Conservation (phyloP, 2,888 invertebrate genomes). For the Cistogaster globosa region DNA sequence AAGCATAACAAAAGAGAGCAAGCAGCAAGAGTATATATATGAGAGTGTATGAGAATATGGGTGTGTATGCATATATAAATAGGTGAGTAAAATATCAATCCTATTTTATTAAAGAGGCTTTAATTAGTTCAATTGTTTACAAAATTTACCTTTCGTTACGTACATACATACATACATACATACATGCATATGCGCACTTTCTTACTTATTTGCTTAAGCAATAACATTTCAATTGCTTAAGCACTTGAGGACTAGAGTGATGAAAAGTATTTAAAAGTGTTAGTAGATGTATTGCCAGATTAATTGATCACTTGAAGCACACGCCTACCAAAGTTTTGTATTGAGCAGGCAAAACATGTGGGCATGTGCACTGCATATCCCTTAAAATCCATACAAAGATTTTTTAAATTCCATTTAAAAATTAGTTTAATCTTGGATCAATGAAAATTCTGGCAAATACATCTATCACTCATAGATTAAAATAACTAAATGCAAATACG, state of each 20-base stretch:
- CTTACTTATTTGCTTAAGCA: neutral
- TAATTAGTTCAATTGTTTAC: constrained; percentile 81
- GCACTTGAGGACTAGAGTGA: constrained; percentile 33
- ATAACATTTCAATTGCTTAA: constrained; percentile 51
- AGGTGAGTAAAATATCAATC: neutral
- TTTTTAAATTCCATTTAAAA: constrained; percentile 78
- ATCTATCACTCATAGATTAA: constrained; percentile 39
- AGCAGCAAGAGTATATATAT: neutral
- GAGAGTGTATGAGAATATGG: neutral
- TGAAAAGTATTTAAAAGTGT: neutral
- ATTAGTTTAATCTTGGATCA: constrained; percentile 76
- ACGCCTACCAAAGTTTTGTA: constrained; percentile 61
- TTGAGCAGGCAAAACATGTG: constrained; percentile 58
- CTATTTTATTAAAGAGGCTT: constrained; percentile 77
- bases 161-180: constrained; percentile 10
- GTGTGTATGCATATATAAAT: neutral
- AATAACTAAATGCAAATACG: constrained; percentile 66
- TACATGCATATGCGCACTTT: neutral
- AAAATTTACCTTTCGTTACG: constrained; percentile 79
- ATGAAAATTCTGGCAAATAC: constrained; percentile 45
- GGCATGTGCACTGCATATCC: constrained; percentile 37
- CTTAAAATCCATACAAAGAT: constrained; percentile 40
- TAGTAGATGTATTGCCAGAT: neutral
- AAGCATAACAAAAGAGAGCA: constrained; percentile 20
- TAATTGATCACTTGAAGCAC: constrained; percentile 52